Conservation (phyloP, 2,113 vertebrate genomes). For the Sitta europaea region DNA sequence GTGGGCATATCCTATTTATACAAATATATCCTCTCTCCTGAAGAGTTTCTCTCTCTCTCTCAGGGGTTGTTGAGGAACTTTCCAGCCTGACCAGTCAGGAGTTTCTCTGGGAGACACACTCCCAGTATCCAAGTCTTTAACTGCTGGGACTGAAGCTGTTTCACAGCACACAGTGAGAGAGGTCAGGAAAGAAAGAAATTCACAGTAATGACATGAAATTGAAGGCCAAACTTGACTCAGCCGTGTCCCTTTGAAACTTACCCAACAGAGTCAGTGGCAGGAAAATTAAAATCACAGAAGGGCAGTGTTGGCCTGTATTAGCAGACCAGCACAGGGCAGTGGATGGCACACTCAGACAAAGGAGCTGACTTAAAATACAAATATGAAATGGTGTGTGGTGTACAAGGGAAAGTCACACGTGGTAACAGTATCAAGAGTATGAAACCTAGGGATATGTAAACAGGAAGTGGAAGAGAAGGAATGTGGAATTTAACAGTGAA, state of each 20-base stretch:
- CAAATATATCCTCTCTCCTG: neutral
- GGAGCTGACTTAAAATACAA: neutral
- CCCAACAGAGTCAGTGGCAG: neutral
- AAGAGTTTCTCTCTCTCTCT: neutral
- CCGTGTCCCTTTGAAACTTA: neutral
- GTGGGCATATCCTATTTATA: neutral
- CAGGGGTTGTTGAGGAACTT: neutral
- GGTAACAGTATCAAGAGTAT: neutral
- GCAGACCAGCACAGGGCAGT: too few species aligned
- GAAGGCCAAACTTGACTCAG: rapidly evolving
- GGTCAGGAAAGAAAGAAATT: neutral
- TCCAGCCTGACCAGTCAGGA: neutral
- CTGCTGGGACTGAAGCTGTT: neutral
- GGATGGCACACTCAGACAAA: rapidly evolving
- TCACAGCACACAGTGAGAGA: neutral
- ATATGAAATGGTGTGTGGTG: neutral
- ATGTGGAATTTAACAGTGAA: neutral
- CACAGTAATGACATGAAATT: neutral
- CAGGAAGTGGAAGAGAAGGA: neutral
- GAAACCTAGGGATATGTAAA: rapidly evolving
- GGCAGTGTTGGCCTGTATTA: too few species aligned
- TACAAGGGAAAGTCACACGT: rapidly evolving
- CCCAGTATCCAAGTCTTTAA: neutral
- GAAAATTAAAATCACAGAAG: neutral
- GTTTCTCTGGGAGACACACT: neutral